Base-by-base conservation (phyloP, 2,113 vertebrate species). In the Stegastes partitus region DNA sequence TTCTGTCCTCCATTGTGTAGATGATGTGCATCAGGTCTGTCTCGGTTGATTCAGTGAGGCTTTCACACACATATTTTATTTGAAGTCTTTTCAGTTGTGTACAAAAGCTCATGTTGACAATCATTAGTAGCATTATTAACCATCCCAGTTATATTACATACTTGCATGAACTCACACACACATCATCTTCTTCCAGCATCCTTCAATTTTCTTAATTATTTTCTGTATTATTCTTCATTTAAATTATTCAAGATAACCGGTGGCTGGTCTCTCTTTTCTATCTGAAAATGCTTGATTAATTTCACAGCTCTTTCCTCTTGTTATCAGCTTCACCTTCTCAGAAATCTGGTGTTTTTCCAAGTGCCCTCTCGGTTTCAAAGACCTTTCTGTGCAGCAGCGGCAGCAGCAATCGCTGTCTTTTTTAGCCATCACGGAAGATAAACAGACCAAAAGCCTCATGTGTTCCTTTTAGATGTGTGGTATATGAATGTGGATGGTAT, bases 401-500 rank as follows among this genome's bases (percentile, higher is more conserved):
- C 54, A 75, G 1, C 45, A 51, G 31, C 11, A 19, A 11, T 31
- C 44, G 19, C 44, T 77, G 11, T 39, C 45, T 68, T 81, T n/a
- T 74, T 55, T 66, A 87, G 90, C 88, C 91, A 92, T 93, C 87
- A 82, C 76, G 83, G 87, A 91, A 88, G 76, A 80, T 26, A 34
- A 78, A 16, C 21, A 31, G 49, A 70, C 8, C 22, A 54, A 61
- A 61, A 28, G 4, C 68, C 45, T 6, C 12, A 15, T 39, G 22
- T 1, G 23, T 23, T 19, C 21, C 28, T 22, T 54, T 12, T 7
- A 54, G 61, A 83, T 86, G 87, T 94, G 91, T 81, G 93, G 93
- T 94, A 87, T 91, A 90, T 93, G 91, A 91, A 90, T 79, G 85
- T 88, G 91, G 94, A 89, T 54, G 88, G 81, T 89, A 19, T 72